These are phyloP conservation scores for Donacobius atricapilla DNA, from an alignment of 2,113 vertebrate genomes.

Conservation along the genomic window DNA sequence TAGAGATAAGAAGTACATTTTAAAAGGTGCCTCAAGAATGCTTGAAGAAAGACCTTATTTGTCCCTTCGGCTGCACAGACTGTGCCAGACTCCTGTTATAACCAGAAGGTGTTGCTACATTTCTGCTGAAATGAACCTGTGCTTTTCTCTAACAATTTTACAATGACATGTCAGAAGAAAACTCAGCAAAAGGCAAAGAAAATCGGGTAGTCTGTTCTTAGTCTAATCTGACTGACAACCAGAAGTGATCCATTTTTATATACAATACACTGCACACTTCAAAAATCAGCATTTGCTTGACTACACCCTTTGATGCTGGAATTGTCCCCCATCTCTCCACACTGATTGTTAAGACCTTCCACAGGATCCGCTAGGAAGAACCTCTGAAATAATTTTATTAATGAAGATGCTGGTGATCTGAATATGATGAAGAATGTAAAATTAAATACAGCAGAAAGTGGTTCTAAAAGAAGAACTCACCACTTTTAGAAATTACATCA, in stretches of 20 bases:
- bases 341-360: background rate
- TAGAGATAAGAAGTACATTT: background rate
- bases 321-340: background rate
- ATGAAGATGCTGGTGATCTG: background rate
- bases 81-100: background rate
- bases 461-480: background rate
- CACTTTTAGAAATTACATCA: background rate
- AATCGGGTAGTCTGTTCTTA: background rate
- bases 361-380: background rate
- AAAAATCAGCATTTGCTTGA: background rate
- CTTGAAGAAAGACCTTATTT: background rate
- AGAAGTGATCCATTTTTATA: background rate
- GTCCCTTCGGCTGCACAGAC: background rate
- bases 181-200: background rate
- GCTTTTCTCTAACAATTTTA: background rate
- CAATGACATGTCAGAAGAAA: background rate
- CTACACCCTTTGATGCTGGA: background rate
- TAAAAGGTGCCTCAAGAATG: background rate
- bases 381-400: background rate
- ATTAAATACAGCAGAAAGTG: background rate
- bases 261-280: background rate
- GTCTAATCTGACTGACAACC: background rate
- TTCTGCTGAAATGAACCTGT: background rate
- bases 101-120: rapidly evolving
- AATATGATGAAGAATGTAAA: background rate